These are phyloP conservation scores for Trinorchestia longiramus DNA, from an alignment of 1,140 invertebrate species.

Conservation along the genomic window DNA sequence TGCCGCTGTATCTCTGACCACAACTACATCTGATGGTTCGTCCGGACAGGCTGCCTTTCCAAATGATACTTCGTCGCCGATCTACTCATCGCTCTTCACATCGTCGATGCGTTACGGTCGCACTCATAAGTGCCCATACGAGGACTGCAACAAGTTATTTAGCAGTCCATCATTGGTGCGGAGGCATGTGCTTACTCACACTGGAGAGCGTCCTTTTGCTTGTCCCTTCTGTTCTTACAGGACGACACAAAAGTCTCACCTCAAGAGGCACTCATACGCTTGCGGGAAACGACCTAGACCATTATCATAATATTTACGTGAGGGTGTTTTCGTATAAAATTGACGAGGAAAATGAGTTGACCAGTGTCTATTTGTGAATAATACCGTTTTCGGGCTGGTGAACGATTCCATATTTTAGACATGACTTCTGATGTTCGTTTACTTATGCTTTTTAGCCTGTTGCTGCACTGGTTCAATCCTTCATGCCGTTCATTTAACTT, in stretches of 20 bases:
- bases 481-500: not conserved
- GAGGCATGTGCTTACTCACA: slow-evolving; percentile 53
- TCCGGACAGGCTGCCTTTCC: not conserved
- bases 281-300: not conserved
- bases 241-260: slow-evolving; percentile 51
- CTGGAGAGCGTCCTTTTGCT: slow-evolving; percentile 57
- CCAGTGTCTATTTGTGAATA: not conserved
- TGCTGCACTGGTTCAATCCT: not conserved
- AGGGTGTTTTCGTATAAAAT: too few relatives aligned
- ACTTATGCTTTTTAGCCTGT: not conserved
- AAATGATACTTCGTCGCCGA: slow-evolving; percentile 14
- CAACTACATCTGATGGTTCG: slow-evolving; percentile 13
- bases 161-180: slow-evolving; percentile 20
- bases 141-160: slow-evolving; percentile 20
- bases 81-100: not conserved
- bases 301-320: not conserved
- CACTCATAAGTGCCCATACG: not conserved
- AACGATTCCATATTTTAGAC: not conserved
- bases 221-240: slow-evolving; percentile 55
- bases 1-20: not conserved
- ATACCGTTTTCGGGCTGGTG: not conserved
- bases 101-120: not conserved
- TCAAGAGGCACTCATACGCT: slow-evolving; percentile 39
- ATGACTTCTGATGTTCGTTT: not conserved
- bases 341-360: too few relatives aligned